A percentile compares a stretch with the other conserved stretches of the same genome.
phyloP scores from a whole-genome alignment of 2,797 vertebrate genomes.

The Esox masquinongy region DNA sequence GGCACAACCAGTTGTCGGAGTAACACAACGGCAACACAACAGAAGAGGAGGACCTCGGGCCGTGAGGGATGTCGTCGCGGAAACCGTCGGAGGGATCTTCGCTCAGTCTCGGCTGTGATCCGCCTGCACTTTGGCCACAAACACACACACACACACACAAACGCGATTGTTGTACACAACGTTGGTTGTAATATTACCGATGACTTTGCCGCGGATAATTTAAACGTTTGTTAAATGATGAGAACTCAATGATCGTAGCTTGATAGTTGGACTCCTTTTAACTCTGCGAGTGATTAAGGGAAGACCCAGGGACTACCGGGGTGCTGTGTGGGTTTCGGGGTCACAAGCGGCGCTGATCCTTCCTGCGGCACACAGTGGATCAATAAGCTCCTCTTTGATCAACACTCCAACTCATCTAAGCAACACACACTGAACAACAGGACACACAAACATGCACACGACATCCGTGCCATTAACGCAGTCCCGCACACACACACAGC shows the following conservation, averaged over 20 bases:
- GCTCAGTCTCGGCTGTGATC: constrained; percentile 62
- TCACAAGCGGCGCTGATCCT: constrained; percentile 70
- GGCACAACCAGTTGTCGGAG: background rate
- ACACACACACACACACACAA: constrained; percentile 65
- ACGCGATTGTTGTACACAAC: constrained; percentile 67
- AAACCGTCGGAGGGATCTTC: constrained; percentile 19
- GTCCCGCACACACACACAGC: constrained; percentile 20
- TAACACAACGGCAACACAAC: constrained; percentile 41
- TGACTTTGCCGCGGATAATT: too few relatives aligned
- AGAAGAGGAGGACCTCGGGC: background rate
- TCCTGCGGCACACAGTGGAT: constrained; percentile 50
- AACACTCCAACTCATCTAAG: constrained; percentile 8
- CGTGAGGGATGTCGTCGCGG: background rate
- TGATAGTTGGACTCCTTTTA: background rate
- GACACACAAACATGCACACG: background rate
- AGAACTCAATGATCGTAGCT: background rate
- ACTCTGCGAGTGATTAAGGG: constrained; percentile 57
- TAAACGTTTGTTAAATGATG: background rate
- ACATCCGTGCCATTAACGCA: too few relatives aligned
- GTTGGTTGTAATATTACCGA: background rate
- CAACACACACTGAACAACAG: background rate
- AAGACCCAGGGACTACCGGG: constrained; percentile 63
- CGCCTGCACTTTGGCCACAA: constrained; percentile 59
- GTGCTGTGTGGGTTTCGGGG: constrained; percentile 70
- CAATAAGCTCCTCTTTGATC: constrained; percentile 15